These are phyloP conservation scores for Protobothrops mucrosquamatus DNA, from an alignment of 2,113 vertebrate genomes.

Conservation along the genomic window DNA sequence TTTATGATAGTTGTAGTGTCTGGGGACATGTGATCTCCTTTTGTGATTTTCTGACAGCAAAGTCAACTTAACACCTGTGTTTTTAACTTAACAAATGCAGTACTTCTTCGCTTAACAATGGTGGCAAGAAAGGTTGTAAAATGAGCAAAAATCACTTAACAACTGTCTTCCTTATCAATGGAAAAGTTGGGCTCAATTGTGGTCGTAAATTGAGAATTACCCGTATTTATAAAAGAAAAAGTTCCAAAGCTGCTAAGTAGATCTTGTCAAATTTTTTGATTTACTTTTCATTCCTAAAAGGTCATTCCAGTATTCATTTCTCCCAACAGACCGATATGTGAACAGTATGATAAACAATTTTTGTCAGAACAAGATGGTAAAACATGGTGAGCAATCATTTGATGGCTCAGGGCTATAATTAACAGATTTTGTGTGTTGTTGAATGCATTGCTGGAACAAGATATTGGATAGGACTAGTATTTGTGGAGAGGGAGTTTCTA, in stretches of 20 bases:
- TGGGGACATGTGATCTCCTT: no score
- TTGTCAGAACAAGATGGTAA: neutral
- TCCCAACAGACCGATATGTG: neutral
- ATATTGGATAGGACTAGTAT: neutral
- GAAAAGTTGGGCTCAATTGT: neutral
- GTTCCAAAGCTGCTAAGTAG: slow-evolving; percentile 38
- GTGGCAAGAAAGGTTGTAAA: neutral
- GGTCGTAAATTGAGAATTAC: neutral
- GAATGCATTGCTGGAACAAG: neutral
- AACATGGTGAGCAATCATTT: neutral
- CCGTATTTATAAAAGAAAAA: slow-evolving; percentile 43
- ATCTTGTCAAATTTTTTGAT: slow-evolving; percentile 41
- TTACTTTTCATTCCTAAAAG: slow-evolving; percentile 54
- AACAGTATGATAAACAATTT: neutral
- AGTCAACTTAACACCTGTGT: neutral
- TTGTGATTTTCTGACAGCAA: no score
- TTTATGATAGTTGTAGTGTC: neutral
- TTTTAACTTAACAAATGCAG: neutral
- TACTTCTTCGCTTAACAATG: neutral
- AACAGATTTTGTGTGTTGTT: neutral
- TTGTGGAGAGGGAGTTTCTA: neutral
- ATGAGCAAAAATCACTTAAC: neutral
- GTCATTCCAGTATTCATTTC: neutral
- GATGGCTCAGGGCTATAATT: neutral
- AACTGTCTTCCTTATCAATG: neutral